Base-by-base conservation (phyloP, 2,797 vertebrate genomes). In the Amblyraja radiata region DNA sequence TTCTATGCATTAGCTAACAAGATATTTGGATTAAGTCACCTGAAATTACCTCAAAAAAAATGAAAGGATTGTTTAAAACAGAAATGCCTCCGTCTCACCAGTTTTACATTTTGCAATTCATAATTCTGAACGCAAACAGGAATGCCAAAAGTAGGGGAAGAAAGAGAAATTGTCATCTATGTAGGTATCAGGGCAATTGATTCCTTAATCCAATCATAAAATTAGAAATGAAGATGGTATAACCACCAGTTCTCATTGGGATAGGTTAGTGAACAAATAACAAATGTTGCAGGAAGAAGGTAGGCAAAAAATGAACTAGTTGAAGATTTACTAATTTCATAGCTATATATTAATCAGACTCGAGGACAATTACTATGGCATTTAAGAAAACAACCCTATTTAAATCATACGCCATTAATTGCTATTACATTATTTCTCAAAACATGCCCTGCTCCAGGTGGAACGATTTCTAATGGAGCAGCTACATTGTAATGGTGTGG, bases 21-120 rank as follows among this genome's bases (percentile, higher is more conserved):
- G 13, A 74, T 6, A 92, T 92, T 54, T 92, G 39, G 71, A 92
- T 92, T 92, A 92, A 92, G 90, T 74, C 68, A 73, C 39, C 39
- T 92, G 46, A 74, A 74, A 28, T 92, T 9, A 76, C 71, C n/a
- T 92, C 68, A 76, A 71, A 28, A 73, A 74, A 28, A 39, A 21
- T 74, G 39, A 91, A 74, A 32, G 28, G 6, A 54, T 39, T 76
- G 3, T 73, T 71, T 39, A 54, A 74, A 68, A 28, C 88, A 90
- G 73, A 73, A 32, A 18, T 46, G 65, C 16, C 74, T 46, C 88
- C 39, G 88, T 46, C 88, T 90, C 65, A 90, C 90, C 71, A 21
- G 36, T 54, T 74, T 54, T 92, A 65, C 74, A 54, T 76, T 46
- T 92, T 54, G 36, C 6, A 73, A 91, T 25, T 74, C 21, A 21